Evolutionary conservation across 2,797 vertebrate genomes (phyloP).

Genomic region (Octomys mimax): DNA sequence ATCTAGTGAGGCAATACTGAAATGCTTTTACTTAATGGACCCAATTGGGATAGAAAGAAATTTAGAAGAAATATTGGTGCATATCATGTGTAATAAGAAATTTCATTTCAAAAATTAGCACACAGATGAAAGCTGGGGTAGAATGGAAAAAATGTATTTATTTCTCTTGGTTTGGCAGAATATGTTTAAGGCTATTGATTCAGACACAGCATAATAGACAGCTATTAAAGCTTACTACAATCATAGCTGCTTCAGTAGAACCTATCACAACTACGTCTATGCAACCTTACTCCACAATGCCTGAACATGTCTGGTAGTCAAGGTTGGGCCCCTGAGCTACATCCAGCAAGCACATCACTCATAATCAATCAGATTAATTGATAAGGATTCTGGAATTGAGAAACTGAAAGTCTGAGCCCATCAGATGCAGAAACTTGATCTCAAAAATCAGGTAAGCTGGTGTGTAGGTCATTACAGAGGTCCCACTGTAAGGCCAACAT

Average conservation of each 20-base stretch:
- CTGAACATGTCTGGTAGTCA: background rate
- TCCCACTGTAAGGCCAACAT: background rate
- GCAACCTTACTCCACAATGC: background rate
- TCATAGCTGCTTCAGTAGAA: background rate
- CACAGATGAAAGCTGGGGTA: background rate
- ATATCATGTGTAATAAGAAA: conserved; percentile 24
- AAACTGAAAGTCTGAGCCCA: background rate
- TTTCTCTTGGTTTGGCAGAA: background rate
- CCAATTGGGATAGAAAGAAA: conserved; percentile 31
- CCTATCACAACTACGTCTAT: background rate
- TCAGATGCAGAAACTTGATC: background rate
- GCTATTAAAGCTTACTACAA: background rate
- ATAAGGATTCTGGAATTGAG: background rate
- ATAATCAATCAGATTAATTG: background rate
- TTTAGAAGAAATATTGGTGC: background rate
- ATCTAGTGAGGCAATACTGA: conserved; percentile 31
- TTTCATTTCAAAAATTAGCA: conserved; percentile 57
- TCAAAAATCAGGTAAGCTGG: background rate
- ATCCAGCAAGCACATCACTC: background rate
- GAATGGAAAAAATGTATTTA: background rate
- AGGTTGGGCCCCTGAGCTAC: background rate
- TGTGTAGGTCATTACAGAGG: background rate
- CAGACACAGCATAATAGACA: background rate
- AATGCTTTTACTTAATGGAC: conserved; percentile 45
- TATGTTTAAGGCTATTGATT: conserved; percentile 19